Percentiles rank a stretch among this genome's conserved stretches.
These are phyloP conservation scores for Sepioteuthis lessoniana DNA, from an alignment of 2,888 invertebrate genomes.

Conservation along the genomic window DNA sequence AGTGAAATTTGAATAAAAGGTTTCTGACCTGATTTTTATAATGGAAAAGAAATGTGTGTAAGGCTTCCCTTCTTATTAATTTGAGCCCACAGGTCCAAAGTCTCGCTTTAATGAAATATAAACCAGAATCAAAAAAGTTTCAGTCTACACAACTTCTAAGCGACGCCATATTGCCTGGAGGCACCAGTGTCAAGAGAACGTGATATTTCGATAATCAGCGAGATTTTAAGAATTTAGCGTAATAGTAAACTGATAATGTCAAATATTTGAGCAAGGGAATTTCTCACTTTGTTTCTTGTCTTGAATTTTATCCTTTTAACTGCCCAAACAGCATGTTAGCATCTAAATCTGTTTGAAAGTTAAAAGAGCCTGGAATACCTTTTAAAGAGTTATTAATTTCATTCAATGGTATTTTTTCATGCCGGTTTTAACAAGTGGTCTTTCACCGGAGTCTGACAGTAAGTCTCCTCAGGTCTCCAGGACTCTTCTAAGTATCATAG, in stretches of 20 bases:
- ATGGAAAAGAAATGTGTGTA: not conserved
- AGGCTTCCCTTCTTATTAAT: not conserved
- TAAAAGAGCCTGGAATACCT: not conserved
- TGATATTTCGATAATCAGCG: constrained; percentile 23
- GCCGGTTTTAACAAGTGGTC: too few relatives aligned
- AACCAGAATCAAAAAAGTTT: not conserved
- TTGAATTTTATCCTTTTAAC: not conserved
- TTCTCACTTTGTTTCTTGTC: not conserved
- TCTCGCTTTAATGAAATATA: not conserved
- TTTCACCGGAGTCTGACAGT: too few relatives aligned
- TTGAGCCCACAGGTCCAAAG: not conserved
- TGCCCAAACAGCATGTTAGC: not conserved
- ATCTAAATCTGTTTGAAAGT: not conserved
- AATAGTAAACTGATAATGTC: not conserved
- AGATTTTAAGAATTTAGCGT: not conserved
- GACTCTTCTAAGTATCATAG: too few relatives aligned
- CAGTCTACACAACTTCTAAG: not conserved
- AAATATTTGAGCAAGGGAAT: not conserved
- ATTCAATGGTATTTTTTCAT: too few relatives aligned
- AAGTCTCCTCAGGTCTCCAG: too few relatives aligned
- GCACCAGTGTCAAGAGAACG: not conserved
- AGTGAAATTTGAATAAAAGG: not conserved
- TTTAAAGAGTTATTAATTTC: too few relatives aligned
- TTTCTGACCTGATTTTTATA: not conserved
- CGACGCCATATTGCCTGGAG: not conserved